Evolutionary conservation across 2,888 invertebrate species (phyloP).

Genomic region (Tridacna crocea): DNA sequence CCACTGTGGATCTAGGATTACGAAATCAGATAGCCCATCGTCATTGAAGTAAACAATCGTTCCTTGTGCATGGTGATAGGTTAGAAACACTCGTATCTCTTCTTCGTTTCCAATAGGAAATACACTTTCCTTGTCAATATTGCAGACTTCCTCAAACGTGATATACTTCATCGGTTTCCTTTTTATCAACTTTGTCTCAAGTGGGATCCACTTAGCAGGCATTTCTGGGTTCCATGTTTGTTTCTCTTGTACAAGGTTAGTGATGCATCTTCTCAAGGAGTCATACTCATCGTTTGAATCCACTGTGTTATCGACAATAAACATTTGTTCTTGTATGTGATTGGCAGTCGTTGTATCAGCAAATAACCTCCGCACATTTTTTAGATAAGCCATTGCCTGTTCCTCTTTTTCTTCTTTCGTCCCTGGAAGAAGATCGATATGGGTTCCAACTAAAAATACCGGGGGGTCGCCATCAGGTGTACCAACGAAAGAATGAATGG

Average conservation of each 20-base stretch:
- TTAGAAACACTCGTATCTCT: conserved; percentile 30
- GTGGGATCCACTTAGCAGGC: conserved; percentile 40
- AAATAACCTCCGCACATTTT: conserved; percentile 26
- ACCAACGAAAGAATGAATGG: conserved; percentile 39
- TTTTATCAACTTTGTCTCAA: conserved; percentile 18
- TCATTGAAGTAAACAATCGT: conserved; percentile 36
- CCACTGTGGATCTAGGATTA: conserved; percentile 38
- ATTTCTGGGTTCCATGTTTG: conserved; percentile 13
- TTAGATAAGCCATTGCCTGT: conserved; percentile 25
- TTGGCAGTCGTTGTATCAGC: conserved; percentile 26
- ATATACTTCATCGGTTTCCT: conserved; percentile 14
- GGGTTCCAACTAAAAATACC: conserved; percentile 46
- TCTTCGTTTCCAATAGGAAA: conserved; percentile 18
- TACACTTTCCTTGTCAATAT: conserved; percentile 7
- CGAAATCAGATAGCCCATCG: conserved; percentile 21
- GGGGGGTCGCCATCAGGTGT: conserved; percentile 33
- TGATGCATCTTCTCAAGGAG: neutral
- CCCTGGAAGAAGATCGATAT: conserved; percentile 28
- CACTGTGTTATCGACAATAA: conserved; percentile 18
- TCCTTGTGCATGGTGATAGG: conserved; percentile 35
- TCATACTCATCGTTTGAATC: neutral
- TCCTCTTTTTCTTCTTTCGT: conserved; percentile 4
- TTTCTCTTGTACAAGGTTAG: neutral
- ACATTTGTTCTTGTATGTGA: conserved; percentile 39
- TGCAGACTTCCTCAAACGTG: conserved; percentile 22